Evolutionary conservation across 2,797 vertebrate genomes (phyloP).

Genomic region (Molothrus ater): DNA sequence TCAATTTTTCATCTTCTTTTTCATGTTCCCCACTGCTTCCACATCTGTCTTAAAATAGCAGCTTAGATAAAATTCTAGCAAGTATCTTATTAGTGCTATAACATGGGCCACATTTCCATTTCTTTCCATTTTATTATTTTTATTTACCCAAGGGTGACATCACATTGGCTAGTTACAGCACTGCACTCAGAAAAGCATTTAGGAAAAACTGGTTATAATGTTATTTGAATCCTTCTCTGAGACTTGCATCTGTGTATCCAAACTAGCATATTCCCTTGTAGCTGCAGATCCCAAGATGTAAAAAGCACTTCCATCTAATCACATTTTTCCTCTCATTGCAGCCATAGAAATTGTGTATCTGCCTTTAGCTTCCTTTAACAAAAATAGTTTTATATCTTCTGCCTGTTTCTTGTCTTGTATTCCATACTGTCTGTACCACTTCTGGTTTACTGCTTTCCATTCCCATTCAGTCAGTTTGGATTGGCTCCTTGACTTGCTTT

Average conservation of each 20-base stretch:
- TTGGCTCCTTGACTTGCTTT: background rate
- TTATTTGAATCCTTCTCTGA: background rate
- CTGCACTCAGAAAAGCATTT: background rate
- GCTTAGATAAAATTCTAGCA: background rate
- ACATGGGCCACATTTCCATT: background rate
- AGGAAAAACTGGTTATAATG: background rate
- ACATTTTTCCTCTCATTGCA: background rate
- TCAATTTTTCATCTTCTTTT: background rate
- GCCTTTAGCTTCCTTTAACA: background rate
- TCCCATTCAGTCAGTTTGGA: background rate
- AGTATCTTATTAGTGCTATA: background rate
- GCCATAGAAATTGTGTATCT: background rate
- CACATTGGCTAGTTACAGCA: background rate
- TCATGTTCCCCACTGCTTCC: background rate
- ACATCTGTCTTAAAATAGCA: background rate
- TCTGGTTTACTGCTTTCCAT: background rate
- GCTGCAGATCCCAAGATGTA: background rate
- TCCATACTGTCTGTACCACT: background rate
- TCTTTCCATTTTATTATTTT: background rate
- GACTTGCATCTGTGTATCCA: fast-evolving
- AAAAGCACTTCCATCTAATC: background rate
- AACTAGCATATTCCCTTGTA: background rate
- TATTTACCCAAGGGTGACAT: background rate
- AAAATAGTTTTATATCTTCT: background rate
- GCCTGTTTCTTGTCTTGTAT: background rate